Evolutionary conservation across 2,113 vertebrate species (phyloP).

Genomic region (Isichthys henryi): DNA sequence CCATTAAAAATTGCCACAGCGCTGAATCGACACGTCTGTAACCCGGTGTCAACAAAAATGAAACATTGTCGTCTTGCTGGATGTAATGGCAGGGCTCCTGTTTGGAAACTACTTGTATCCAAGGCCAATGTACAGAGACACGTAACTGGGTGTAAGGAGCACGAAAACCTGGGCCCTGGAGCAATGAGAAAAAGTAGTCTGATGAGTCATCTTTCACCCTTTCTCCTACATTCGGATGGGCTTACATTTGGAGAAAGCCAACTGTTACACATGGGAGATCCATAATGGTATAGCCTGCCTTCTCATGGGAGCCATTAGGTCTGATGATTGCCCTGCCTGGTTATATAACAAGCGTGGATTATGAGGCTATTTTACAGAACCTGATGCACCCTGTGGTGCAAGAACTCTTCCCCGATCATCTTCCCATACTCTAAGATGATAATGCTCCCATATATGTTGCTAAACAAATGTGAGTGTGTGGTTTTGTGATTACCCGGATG

Average conservation of each 20-base stretch:
- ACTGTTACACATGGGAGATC: not conserved
- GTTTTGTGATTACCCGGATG: not conserved
- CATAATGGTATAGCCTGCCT: not conserved
- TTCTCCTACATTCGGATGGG: not conserved
- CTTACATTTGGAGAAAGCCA: not conserved
- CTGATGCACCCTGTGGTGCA: not conserved
- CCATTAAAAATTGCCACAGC: not conserved
- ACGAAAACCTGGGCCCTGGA: not conserved
- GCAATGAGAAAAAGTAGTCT: not conserved
- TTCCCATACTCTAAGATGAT: not conserved
- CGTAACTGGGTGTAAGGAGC: not conserved
- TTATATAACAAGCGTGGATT: not conserved
- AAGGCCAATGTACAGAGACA: not conserved
- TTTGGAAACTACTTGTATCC: not conserved
- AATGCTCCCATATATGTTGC: not conserved
- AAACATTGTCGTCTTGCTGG: not conserved
- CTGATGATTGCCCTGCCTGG: not conserved
- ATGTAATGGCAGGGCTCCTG: not conserved
- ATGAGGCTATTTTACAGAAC: not conserved
- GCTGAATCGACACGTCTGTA: not conserved
- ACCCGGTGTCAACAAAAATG: not conserved
- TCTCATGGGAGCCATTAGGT: not conserved
- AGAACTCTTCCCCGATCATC: not conserved
- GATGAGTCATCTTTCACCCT: not conserved
- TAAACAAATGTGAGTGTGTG: not conserved